These are phyloP conservation scores for Halcyon malimbica DNA, from an alignment of 2,113 vertebrate genomes.

Conservation along the genomic window DNA sequence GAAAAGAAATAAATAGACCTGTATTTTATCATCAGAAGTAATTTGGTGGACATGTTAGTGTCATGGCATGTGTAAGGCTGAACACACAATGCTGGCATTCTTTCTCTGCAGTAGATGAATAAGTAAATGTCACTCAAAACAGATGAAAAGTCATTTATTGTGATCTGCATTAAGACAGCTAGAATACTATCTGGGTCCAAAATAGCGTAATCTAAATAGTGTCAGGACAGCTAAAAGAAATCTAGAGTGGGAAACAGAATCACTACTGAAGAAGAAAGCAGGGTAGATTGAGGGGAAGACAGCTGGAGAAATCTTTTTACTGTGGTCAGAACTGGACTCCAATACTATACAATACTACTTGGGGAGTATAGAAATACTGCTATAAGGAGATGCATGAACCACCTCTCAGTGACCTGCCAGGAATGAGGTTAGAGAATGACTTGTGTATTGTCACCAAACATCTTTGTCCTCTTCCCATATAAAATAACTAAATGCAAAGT, in stretches of 20 bases:
- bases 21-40: neutral
- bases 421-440: neutral
- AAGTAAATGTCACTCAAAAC: neutral
- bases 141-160: neutral
- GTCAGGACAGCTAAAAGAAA: neutral
- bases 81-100: neutral
- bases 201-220: neutral
- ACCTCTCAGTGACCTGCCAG: neutral
- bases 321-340: neutral
- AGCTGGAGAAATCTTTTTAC: neutral
- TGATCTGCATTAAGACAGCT: neutral
- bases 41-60: neutral
- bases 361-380: neutral
- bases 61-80: neutral
- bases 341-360: neutral
- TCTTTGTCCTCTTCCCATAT: neutral
- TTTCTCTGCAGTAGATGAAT: neutral
- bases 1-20: neutral
- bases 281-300: neutral
- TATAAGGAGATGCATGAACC: neutral
- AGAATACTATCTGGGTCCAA: neutral
- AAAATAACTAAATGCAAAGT: neutral
- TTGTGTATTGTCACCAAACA: neutral
- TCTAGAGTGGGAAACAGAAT: neutral
- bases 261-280: fast-evolving